Conservation (phyloP, 1,140 invertebrate species). For the Drosophila bipectinata region DNA sequence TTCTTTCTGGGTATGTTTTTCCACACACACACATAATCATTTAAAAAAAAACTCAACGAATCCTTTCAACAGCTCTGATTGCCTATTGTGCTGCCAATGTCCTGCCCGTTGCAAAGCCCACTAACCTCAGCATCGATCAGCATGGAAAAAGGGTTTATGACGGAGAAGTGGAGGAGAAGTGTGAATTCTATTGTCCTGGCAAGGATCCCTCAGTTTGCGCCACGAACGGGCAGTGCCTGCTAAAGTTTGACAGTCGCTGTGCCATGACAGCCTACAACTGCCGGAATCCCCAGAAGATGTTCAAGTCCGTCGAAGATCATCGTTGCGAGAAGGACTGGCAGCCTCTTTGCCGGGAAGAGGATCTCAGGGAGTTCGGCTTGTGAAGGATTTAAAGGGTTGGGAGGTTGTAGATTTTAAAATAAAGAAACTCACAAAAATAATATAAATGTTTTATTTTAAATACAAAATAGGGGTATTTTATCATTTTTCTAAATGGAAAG, state of each 20-base stretch:
- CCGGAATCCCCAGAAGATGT: constrained; percentile 69
- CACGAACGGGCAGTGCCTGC: constrained; percentile 67
- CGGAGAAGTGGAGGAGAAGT: constrained; percentile 43
- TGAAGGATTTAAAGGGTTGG: background rate
- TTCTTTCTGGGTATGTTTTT: constrained; percentile 47
- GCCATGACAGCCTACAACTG: constrained; percentile 70
- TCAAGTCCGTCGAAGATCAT: constrained; percentile 58
- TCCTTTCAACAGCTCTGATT: constrained; percentile 18
- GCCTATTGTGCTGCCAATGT: constrained; percentile 41
- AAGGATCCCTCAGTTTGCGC: constrained; percentile 60
- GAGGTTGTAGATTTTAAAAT: constrained; percentile 20
- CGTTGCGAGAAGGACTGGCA: constrained; percentile 49
- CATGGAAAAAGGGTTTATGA: constrained; percentile 50
- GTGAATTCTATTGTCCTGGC: constrained; percentile 49
- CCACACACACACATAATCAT: background rate
- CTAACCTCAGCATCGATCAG: constrained; percentile 55
- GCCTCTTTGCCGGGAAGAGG: constrained; percentile 49
- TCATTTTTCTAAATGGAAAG: no score
- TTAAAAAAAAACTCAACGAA: background rate
- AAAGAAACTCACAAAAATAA: constrained; percentile 2
- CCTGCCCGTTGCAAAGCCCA: constrained; percentile 27
- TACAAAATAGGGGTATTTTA: background rate
- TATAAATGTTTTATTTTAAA: background rate
- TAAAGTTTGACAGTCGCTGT: constrained; percentile 61
- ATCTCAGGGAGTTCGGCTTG: constrained; percentile 52